Evolutionary conservation across 2,888 invertebrate genomes (phyloP).

Genomic region (Yponomeuta evonymella): DNA sequence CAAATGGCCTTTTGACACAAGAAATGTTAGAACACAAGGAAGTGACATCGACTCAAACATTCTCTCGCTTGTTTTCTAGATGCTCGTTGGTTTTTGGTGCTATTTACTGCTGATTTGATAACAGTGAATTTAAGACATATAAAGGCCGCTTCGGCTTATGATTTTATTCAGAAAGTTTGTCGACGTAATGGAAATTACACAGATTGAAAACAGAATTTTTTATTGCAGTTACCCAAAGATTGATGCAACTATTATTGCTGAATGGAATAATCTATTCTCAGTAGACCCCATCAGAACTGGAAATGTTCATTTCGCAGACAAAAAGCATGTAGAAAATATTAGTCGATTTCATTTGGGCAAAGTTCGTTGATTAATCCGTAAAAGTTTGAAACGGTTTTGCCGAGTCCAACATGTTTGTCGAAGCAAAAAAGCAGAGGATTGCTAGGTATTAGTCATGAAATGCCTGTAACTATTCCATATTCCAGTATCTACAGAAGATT

Average conservation of each 20-base stretch:
- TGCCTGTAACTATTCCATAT: too few relatives aligned
- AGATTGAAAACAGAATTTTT: too few relatives aligned
- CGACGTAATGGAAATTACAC: too few relatives aligned
- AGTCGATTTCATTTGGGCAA: slow-evolving; percentile 22
- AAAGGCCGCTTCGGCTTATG: too few relatives aligned
- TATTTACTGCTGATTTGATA: too few relatives aligned
- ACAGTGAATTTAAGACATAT: too few relatives aligned
- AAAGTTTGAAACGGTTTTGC: slow-evolving; percentile 6
- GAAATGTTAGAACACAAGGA: not conserved
- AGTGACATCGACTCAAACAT: not conserved
- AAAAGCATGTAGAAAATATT: slow-evolving; percentile 31
- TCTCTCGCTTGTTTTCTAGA: not conserved
- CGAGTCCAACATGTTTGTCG: not conserved
- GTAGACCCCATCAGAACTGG: slow-evolving; percentile 26
- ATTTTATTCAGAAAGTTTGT: too few relatives aligned
- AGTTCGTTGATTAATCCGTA: slow-evolving; percentile 11
- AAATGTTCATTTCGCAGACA: slow-evolving; percentile 35
- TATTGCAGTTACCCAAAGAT: too few relatives aligned
- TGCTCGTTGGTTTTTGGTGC: too few relatives aligned
- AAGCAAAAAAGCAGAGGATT: not conserved
- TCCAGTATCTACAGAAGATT: too few relatives aligned
- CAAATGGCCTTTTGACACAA: not conserved
- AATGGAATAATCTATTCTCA: not conserved
- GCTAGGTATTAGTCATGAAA: not conserved
- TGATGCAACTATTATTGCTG: not conserved